Base-by-base conservation (phyloP, 2,113 vertebrate species). In the Calonectris borealis region DNA sequence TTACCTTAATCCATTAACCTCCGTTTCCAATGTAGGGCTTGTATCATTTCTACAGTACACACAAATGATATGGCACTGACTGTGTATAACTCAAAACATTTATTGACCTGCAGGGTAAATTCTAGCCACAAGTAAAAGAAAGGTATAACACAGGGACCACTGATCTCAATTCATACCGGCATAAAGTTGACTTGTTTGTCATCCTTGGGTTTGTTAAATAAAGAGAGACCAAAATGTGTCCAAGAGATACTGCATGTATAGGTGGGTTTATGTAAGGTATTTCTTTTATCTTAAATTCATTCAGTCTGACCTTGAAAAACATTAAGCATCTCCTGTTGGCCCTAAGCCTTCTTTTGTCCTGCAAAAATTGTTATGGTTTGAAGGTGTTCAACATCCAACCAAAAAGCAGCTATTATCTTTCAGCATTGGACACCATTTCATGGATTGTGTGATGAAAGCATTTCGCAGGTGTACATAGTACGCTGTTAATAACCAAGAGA, bases 81-180 rank as follows among this genome's bases (percentile, higher is more conserved):
- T 46, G 6, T 24, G 19, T 42, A 15, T 60, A 51, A 62, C 11
- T 81, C 38, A 60, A 68, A 76, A 70, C 4, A 38, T 70, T 55
- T 32, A 36, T 13, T 57, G 55, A 61, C 11, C 19, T 8, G 6
- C 7, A 57, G 13, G 7, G 5, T 29, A 65, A 81, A 86, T 73
- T 88, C 34, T 66, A 88, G 13, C 5, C 31, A 49, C 46, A 81
- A 44, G 7, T 42, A 52, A 44, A 64, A 60, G 7, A 88, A 90
- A 65, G 1, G 0, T 58, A 2, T 46, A 42, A 51, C 0, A 2
- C 44, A 61, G 58, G 3, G 88, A 51, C 31, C 9, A 31, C 49
- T 48, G 14, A 65, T 68, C 14, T 82, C 38, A 54, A 1, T 57
- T 82, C 20, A 20, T 24, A 52, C 7, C 40, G 26, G 15, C 40